Evolutionary conservation across 1,140 invertebrate genomes (phyloP), one percentile per base, ranked within the genome.

Genomic region (Leptoteleia sp.): DNA sequence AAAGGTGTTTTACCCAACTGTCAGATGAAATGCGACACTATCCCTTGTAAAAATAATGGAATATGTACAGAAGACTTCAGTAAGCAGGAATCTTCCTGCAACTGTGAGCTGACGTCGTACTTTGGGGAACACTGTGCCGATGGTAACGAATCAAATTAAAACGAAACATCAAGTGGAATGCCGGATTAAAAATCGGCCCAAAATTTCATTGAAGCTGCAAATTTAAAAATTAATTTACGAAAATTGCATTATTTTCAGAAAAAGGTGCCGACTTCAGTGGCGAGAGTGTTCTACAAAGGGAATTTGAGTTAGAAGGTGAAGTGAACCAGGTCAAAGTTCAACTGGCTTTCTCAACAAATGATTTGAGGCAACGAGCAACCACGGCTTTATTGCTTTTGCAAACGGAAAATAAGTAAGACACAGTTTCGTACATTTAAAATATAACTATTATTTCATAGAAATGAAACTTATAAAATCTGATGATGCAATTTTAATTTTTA

Each of bases 251-350:
- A 91, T 92, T 84, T 89, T 92, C n/a, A 90, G 96, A 97, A 84
- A 96, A 96, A 85, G 96, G 95, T 3, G 95, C 95, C 0, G 94
- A 95, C 81, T 97, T 97, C 81, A 94, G 94, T 75, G 96, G 96
- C 0, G 94, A 96, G 80, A 95, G 95, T 12, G 93, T 94, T 48
- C 86, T 97, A 19, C 93, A 94, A 81, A 90, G 95, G 27, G 94
- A 94, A 81, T 96, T 95, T 82, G 90, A 93, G 4, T 83, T 95
- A 0, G 90, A 93, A 31, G 94, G 93, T 13, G 91, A 92, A 37
- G 93, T 96, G 1, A 90, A 92, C 73, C 90, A 94, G 84, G 92
- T 96, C 1, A 95, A 95, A 86, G 92, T 95, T 42, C 94, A 95
- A 89, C 82, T 96, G 64, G 95, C 94, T 9, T 96, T 96, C 87